Evolutionary conservation across 92 coral and sea anemone species (phyloP), one percentile per base, ranked within the genome.

Genomic region (Palythoa heliodiscus): DNA sequence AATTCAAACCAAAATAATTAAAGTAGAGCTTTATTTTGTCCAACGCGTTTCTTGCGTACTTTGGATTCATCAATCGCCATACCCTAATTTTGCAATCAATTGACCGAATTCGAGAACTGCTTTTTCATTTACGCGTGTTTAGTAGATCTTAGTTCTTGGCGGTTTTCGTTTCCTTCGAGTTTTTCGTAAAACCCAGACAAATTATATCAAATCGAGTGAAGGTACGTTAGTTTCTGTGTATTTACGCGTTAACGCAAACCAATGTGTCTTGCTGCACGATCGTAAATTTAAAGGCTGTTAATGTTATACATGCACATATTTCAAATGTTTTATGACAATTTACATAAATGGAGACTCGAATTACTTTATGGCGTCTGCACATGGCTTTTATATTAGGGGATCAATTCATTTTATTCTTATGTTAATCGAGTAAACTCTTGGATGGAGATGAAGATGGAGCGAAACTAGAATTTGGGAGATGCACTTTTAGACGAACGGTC

Each of bases 291-390:
- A 47, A 43, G 50, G 35, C 35, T 29, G 35, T 29, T 29, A 58
- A 82, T 48, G 52, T 48, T 67, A 60, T 64, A 76, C 85, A 25
- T 69, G 73, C 47, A 90, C 95, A 94, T 94, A 89, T 89, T 94
- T 92, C 81, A 77, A 82, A 94, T 94, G 98, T 88, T 92, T 94
- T 67, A 71, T 24, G 82, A 82, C 94, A 88, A 94, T 94, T 94
- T 92, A 88, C 98, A 92, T 94, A n/a, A n/a, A 94, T 89, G 88
- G 87, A 90, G 86, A 90, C 85, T 92, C 92, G 82, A 83, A 76
- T 86, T 89, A 81, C 91, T 90, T 86, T 89, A 88, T 88, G 98
- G 93, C 83, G 90, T 38, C 80, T 94, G 93, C 98, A 92, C 95
- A 94, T 94, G 92, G 77, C 89, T 86, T 83, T 90, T 89, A 86